phyloP scores from a whole-genome alignment of 2,797 vertebrate genomes.

The Fistularia tabacaria region DNA sequence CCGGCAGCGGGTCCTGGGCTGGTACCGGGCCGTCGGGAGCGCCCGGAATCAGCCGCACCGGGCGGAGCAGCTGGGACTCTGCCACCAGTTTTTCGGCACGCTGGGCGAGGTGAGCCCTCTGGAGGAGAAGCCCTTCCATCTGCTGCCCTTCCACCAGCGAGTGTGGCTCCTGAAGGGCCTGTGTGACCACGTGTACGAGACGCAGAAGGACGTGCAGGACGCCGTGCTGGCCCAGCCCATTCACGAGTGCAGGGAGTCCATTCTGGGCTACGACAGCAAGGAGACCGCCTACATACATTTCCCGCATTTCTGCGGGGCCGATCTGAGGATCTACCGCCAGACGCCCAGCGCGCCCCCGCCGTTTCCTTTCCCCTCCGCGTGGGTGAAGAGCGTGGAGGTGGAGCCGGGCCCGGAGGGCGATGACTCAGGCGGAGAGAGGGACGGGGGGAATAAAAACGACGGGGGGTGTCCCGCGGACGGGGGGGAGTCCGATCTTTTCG shows the following conservation, averaged over 20 bases:
- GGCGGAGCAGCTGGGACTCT: slow-evolving; percentile 90
- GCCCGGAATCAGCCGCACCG: slow-evolving; percentile 79
- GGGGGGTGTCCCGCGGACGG: slow-evolving; percentile 21
- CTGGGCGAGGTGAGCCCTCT: slow-evolving; percentile 89
- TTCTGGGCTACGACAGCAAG: slow-evolving; percentile 93
- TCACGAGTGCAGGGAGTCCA: slow-evolving; percentile 97
- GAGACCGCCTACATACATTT: slow-evolving; percentile 97
- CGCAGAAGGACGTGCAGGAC: slow-evolving; percentile 92
- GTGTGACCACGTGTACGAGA: slow-evolving; percentile 95
- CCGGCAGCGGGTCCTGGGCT: slow-evolving; percentile 85
- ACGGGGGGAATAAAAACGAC: slow-evolving; percentile 18
- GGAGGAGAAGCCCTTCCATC: slow-evolving; percentile 88
- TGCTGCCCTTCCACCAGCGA: slow-evolving; percentile 87
- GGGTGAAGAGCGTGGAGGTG: slow-evolving; percentile 59
- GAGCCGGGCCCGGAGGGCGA: slow-evolving; percentile 37
- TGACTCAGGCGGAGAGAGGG: slow-evolving; percentile 33
- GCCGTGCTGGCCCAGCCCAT: slow-evolving; percentile 93
- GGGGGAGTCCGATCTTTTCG: slow-evolving; percentile 31
- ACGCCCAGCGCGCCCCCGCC: slow-evolving; percentile 83
- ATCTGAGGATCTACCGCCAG: slow-evolving; percentile 94
- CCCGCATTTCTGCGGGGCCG: slow-evolving; percentile 97
- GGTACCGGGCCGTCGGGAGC: slow-evolving; percentile 84
- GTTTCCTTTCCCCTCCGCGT: slow-evolving; percentile 80
- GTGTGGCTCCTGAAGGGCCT: slow-evolving; percentile 97
- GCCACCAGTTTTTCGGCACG: slow-evolving; percentile 86